A percentile compares a stretch with the other conserved stretches of the same genome.
These are phyloP conservation scores for Cnemophilus loriae DNA, from an alignment of 2,113 vertebrate genomes.

Conservation along the genomic window DNA sequence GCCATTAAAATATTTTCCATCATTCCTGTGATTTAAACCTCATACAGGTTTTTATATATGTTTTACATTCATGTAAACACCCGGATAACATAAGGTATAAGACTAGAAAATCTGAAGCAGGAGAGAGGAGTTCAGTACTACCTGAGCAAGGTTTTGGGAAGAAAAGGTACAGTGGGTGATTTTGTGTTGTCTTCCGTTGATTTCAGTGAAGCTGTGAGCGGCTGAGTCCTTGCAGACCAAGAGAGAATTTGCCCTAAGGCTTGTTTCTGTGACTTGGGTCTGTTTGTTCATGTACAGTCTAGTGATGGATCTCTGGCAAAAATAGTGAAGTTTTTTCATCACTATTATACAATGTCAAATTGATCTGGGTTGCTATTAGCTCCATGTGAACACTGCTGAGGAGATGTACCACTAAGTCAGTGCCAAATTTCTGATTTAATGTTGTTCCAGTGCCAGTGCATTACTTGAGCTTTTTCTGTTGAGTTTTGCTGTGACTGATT, in stretches of 20 bases:
- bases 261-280: neutral
- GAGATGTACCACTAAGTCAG: neutral
- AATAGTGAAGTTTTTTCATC: neutral
- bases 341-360: neutral
- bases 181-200: neutral
- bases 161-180: neutral
- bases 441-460: neutral
- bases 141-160: neutral
- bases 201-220: neutral
- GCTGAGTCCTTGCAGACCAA: neutral
- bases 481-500: neutral
- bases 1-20: neutral
- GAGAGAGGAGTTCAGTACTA: neutral
- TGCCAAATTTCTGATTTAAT: neutral
- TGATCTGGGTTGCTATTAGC: slow-evolving; percentile 6
- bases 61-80: neutral
- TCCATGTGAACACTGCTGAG: neutral
- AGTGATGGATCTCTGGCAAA: slow-evolving; percentile 31
- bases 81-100: rapidly evolving
- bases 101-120: neutral
- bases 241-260: slow-evolving; percentile 18
- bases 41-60: neutral
- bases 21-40: neutral
- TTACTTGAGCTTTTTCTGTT: neutral
- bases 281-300: neutral